Base-by-base conservation (phyloP, 2,797 vertebrate species). In the Dendrocincla fuliginosa region DNA sequence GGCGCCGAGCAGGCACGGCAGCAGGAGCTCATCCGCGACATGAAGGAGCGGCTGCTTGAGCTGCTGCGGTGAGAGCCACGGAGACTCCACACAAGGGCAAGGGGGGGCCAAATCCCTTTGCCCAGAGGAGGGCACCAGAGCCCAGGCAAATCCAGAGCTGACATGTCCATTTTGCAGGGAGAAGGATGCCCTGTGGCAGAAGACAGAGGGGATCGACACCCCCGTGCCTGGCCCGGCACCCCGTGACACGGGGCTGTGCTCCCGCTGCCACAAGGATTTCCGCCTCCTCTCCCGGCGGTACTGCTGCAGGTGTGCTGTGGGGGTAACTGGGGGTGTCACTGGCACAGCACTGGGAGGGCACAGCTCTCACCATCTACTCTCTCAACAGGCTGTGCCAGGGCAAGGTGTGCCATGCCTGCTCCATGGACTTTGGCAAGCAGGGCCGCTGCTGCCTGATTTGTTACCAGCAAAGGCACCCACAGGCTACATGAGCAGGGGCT, bases 121-220 rank as follows among this genome's bases (percentile, higher is more conserved):
- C 81, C 89, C 90, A 77, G 93, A 92, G 68, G 93, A 94, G 94
- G 93, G 94, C 96, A 96, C 78, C 70, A 95, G 52, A 94, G 71
- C 44, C 37, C 52, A 6, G 46, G 46, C 7, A 5, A 89, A 89
- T 23, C 53, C 6, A 8, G 49, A 4, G 42, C 24, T 94, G 63
- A 96, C 50, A 14, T 32, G 20, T 56, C 37, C 32, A 22, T 84
- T 27, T 23, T 5, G 2, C 91, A 98, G 98, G 32, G 98, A 98
- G 86, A 98, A 98, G 79, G 98, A 98, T 88, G 88, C 50, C 32
- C 91, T 98, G 68, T 98, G 98, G 98, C 97, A 98, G 93, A 97
- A 97, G 89, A 96, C 95, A 0, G 98, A 98, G 87, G 97, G 96
- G 68, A 97, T 97, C 7, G 76, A 96, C 8, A 82, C 79, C 0